Evolutionary conservation across 2,113 vertebrate genomes (phyloP).

Genomic region (Tor tambroides): DNA sequence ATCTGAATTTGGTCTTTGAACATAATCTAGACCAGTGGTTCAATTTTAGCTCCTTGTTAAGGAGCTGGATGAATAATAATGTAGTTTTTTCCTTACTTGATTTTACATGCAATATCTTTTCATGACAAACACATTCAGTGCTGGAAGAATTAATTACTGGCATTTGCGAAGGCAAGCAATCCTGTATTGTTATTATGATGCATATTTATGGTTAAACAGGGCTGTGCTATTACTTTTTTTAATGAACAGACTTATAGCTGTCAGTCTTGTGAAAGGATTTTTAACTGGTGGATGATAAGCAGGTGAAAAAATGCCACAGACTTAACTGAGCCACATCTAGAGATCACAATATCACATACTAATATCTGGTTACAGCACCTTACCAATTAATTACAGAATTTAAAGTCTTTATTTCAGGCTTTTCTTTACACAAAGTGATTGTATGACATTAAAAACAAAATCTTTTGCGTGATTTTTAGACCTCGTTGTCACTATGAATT

Average conservation of each 20-base stretch:
- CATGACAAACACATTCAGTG: neutral
- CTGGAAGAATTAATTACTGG: neutral
- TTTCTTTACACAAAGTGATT: neutral
- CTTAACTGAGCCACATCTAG: neutral
- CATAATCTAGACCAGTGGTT: conserved; percentile 16
- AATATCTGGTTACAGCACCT: neutral
- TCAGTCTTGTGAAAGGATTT: neutral
- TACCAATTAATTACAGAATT: neutral
- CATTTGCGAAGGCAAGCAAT: neutral
- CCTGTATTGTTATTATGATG: neutral
- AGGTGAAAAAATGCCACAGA: neutral
- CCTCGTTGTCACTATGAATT: neutral
- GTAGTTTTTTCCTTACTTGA: neutral
- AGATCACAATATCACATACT: neutral
- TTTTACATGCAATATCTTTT: conserved; percentile 23
- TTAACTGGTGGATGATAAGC: neutral
- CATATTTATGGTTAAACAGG: neutral
- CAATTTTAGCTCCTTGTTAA: conserved; percentile 33
- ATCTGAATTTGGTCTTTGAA: conserved; percentile 41
- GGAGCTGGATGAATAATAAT: conserved; percentile 23
- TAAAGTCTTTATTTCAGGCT: neutral
- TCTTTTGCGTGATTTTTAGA: neutral
- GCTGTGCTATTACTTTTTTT: neutral
- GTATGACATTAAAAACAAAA: neutral
- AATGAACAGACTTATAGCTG: neutral